Evolutionary conservation across 1,140 invertebrate species (phyloP).

Genomic region (Drosophila oshimai): DNA sequence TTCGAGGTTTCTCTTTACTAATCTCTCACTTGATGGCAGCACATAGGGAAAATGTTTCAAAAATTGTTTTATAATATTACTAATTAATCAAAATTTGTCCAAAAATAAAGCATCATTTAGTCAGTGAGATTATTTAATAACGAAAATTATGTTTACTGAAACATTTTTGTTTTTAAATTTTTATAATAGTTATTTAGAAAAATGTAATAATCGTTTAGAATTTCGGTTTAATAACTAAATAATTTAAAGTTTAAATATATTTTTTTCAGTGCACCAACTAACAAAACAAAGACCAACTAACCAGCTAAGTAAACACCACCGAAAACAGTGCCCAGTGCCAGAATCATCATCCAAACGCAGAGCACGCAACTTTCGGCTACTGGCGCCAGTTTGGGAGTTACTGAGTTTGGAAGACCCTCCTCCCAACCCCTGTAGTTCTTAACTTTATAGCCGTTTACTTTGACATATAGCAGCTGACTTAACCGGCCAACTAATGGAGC

Average conservation of each 20-base stretch:
- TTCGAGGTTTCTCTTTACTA: neutral
- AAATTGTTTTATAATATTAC: too few relatives aligned
- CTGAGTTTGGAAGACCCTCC: too few relatives aligned
- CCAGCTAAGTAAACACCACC: constrained; percentile 40
- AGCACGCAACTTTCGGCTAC: constrained; percentile 47
- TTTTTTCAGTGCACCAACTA: constrained; percentile 6
- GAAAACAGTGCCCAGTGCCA: constrained; percentile 23
- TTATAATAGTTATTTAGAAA: too few relatives aligned
- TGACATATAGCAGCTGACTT: constrained; percentile 49
- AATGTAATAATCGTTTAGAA: too few relatives aligned
- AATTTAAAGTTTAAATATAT: too few relatives aligned
- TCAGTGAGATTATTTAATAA: too few relatives aligned
- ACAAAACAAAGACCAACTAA: constrained; percentile 20
- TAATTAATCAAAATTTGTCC: too few relatives aligned
- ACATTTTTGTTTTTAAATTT: too few relatives aligned
- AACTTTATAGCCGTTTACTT: constrained; percentile 55
- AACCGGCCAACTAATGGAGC: constrained; percentile 58
- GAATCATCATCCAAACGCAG: constrained; percentile 44
- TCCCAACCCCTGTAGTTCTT: constrained; percentile 1
- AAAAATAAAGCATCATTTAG: too few relatives aligned
- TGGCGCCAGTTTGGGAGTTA: constrained; percentile 39
- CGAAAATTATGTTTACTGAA: too few relatives aligned
- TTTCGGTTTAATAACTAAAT: too few relatives aligned
- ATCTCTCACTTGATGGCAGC: neutral
- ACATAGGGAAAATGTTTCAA: neutral